Base-by-base conservation (phyloP, 2,113 vertebrate genomes). In the Tupaia tana region DNA sequence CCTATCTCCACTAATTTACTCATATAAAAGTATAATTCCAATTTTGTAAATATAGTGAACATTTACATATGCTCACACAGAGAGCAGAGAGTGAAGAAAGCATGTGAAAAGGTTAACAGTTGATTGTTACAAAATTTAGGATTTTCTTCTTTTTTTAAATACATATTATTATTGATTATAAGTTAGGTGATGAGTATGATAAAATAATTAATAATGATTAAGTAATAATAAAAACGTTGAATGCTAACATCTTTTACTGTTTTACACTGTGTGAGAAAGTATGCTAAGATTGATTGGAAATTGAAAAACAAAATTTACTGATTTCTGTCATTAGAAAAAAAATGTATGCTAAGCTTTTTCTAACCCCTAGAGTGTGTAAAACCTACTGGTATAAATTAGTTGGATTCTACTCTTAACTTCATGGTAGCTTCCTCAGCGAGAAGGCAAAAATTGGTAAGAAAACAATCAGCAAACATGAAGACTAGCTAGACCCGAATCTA, bases 91-190 rank as follows among this genome's bases (percentile, higher is more conserved):
- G 22, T 43, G 16, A 92, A 34, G 29, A 87, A 9, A 31, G 31
- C 71, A 70, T 1, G 2, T n/a, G 83, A 59, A 87, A 88, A 87
- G 3, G 11, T 90, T 56, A 69, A 9, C 54, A 2, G 70, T 24
- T 75, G 77, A 84, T 70, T 90, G 67, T 84, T 31, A 84, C 27
- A 67, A 83, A 69, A 73, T 63, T 14, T 56, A 2, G 29, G 12
- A 14, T 58, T 78, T 64, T 91, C 84, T 82, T 87, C 91, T 70
- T 63, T 79, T 74, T 94, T 84, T 86, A 58, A 43, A 6, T 66
- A n/a, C 56, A 24, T 83, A 24, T 79, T 89, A 54, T 82, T 12
- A n/a, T 20, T 67, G n/a, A 6, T 87, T 34, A 54, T 25, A 54
- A 56, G 73, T 90, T 92, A 70, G 52, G 34, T 61, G 85, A 43